These are phyloP conservation scores for Yponomeuta sedellus DNA, from an alignment of 2,888 invertebrate species.

Conservation along the genomic window DNA sequence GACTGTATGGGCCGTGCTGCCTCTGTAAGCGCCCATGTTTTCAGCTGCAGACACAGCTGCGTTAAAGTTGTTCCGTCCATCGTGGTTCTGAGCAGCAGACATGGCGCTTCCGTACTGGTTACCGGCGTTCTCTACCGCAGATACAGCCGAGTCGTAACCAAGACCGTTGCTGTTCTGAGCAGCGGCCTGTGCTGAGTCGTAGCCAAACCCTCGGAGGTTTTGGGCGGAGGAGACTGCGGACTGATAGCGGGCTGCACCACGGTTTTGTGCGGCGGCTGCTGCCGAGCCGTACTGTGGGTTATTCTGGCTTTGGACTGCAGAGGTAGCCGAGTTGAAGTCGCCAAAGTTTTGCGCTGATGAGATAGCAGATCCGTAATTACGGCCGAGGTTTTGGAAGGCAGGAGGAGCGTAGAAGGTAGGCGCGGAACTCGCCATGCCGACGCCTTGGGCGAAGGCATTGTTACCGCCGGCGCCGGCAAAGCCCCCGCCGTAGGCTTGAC, in stretches of 20 bases:
- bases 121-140: conserved; percentile 38
- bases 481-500: conserved; percentile 46
- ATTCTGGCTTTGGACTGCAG: conserved; percentile 42
- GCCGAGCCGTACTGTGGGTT: conserved; percentile 36
- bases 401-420: conserved; percentile 20
- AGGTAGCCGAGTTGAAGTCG: conserved; percentile 40
- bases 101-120: conserved; percentile 33
- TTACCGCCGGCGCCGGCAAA: conserved; percentile 32
- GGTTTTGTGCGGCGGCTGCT: conserved; percentile 31
- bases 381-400: conserved; percentile 26
- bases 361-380: conserved; percentile 34
- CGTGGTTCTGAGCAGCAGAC: conserved; percentile 37
- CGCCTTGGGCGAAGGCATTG: conserved; percentile 41
- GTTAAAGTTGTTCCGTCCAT: conserved; percentile 30
- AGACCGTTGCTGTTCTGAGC: conserved; percentile 28
- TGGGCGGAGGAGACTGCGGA: conserved; percentile 36
- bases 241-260: conserved; percentile 32
- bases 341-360: conserved; percentile 45
- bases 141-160: conserved; percentile 41
- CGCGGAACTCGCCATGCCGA: conserved; percentile 41
- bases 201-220: conserved; percentile 33
- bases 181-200: conserved; percentile 40
- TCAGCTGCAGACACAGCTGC: conserved; percentile 39
- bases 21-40: conserved; percentile 36
- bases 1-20: conserved; percentile 46